Evolutionary conservation across 2,797 vertebrate genomes (phyloP).

Genomic region (Lycodopsis pacificus): DNA sequence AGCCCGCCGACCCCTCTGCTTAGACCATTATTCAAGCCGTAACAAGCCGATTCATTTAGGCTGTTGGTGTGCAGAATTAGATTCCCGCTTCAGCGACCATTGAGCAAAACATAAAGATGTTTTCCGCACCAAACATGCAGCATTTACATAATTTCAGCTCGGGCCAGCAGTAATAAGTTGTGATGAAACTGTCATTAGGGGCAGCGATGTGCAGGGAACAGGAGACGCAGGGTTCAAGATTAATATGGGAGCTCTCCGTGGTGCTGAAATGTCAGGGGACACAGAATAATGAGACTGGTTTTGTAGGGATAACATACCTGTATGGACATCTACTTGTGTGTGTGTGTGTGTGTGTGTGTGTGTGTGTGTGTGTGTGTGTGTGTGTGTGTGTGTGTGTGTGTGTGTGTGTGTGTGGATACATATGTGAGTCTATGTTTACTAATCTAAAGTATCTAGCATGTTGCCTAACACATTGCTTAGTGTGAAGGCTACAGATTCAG

Average conservation of each 20-base stretch:
- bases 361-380: no score
- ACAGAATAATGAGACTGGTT: conserved; percentile 77
- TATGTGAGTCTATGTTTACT: conserved; percentile 35
- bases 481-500: neutral
- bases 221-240: conserved; percentile 67
- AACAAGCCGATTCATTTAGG: conserved; percentile 85
- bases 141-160: conserved; percentile 84
- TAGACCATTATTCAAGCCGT: conserved; percentile 77
- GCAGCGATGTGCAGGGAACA: conserved; percentile 55
- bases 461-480: conserved; percentile 7
- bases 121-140: conserved; percentile 67
- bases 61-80: conserved; percentile 81
- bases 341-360: no score
- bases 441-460: conserved; percentile 41
- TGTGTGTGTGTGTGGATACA: conserved; percentile 23
- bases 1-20: conserved; percentile 65
- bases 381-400: no score
- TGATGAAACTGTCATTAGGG: conserved; percentile 85
- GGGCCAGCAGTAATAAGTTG: conserved; percentile 82
- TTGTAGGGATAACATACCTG: conserved; percentile 70
- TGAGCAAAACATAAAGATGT: conserved; percentile 78
- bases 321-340: conserved; percentile 29
- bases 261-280: conserved; percentile 80
- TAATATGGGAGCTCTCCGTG: conserved; percentile 75
- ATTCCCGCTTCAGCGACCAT: conserved; percentile 79